Base-by-base conservation (phyloP, 2,888 invertebrate genomes). In the Ophraella communa region DNA sequence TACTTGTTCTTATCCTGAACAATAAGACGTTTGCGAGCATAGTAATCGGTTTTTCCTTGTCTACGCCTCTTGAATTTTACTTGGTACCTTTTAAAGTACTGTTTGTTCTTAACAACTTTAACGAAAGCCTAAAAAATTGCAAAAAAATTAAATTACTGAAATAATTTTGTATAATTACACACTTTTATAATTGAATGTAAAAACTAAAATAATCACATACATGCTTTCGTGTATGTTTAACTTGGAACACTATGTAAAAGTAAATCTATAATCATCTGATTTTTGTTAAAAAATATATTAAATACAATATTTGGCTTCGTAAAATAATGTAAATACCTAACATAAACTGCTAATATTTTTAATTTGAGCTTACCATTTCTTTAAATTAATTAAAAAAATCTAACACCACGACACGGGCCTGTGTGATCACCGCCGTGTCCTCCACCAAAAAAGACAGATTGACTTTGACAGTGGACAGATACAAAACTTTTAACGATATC, bases 1-100 rank as follows among this genome's bases (percentile, higher is more conserved):
- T 99, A 99, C 85, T 99, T 99, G 86, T 99, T 99, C 87, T 99
- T 99, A 83, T 98, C 98, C 80, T 99, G 99, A 77, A 98, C 91
- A 76, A 94, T 93, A 65, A 99, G 88, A 70, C 98, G 92, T 85
- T 97, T 97, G 61, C 99, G 91, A 70, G 99, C 99, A 88, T 95
- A 98, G 85, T 98, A 99, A 83, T 99, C 99, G 72, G 99, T 99
- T 86, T 95, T 97, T 69, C 99, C 98, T 84, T 98, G 94, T 81
- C 95, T 91, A 85, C 96, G 94, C 93, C 96, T 95, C 88, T 94
- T 94, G 86, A 95, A 96, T 80, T 96, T 96, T 44, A 96, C 96
- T 89, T 99, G 99, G 83, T 91, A 99, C 77, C 99, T 89, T 88
- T 99, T 99, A 85, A 99, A 99, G 89, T 99, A 99, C 81, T 98